Evolutionary conservation across 2,888 invertebrate genomes (phyloP), one percentile per base, ranked within the genome.

Genomic region (Suillia variegata): DNA sequence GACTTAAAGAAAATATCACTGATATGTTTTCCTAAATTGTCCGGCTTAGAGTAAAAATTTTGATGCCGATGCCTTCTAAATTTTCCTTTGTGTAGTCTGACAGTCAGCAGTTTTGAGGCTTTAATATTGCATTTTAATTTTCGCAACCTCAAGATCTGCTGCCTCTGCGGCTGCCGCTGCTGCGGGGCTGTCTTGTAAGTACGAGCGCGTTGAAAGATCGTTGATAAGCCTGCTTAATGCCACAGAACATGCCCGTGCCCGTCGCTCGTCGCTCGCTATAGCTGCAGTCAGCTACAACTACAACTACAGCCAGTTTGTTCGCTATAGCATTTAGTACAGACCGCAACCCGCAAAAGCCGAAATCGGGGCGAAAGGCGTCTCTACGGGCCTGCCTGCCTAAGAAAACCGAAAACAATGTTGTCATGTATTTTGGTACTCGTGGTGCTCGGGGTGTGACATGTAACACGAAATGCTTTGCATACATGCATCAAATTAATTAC

Each of bases 401-500:
- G n/a, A n/a, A n/a, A n/a, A n/a, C n/a, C n/a, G 10, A 26, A 26
- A 6, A 10, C 10, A 10, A 38, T 38, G 38, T 38, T 38, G 6
- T 38, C 38, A 8, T 38, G 3, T 4, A 10, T 38, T 38, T 38
- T 13, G 38, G 6, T 10, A 5, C n/a, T 38, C n/a, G 6, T n/a
- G 15, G 15, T 5, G 38, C 38, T 38, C 38, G 38, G 38, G 38
- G 38, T 38, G 38, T 38, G 38, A 77, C 79, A 78, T 64, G 78
- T 74, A 72, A 78, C 77, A 78, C 78, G 77, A 75, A 78, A 76
- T 75, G 74, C 71, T 76, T 78, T 77, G 76, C 77, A 81, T 81
- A 76, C 80, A 81, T 80, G 80, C 78, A 78, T 81, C 80, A 81
- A 81, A 81, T 81, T 81, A 81, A 81, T 81, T 81, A 81, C 76